Base-by-base conservation (phyloP, 2,888 invertebrate species). In the Drosophila prolongata region DNA sequence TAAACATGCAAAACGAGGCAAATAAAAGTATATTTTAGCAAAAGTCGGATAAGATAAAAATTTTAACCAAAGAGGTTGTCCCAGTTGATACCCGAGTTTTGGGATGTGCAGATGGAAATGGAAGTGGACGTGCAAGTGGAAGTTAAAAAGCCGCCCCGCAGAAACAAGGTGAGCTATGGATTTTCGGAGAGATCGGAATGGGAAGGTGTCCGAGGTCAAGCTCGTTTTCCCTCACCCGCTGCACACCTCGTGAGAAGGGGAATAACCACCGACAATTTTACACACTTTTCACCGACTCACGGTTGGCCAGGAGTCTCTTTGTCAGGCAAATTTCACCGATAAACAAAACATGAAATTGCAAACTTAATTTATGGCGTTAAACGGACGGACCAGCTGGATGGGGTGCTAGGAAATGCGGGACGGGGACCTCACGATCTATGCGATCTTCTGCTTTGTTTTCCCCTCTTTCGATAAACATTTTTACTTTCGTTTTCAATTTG, bases 281-380 rank as follows among this genome's bases (percentile, higher is more conserved):
- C 8, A 30, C 37, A 65, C 57, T 68, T 58, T 58, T 57, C 72
- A 56, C 58, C 30, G 38, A 38, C 53, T 16, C n/a, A 3, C 4
- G 8, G 35, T 3, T 11, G 13, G 46, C 24, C 57, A 61, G 40
- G 50, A 70, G 43, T 70, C 71, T 60, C 59, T 42, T 50, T 49
- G 49, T 35, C 38, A 56, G 46, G 27, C 57, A 70, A 65, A 82
- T 85, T 81, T 83, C 88, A 77, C 88, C 60, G 68, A 56, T 72
- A 65, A 57, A 49, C 71, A 78, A 69, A 58, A 79, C 65, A 68
- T 62, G 66, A 86, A 87, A 89, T 87, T 62, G 87, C 84, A 84
- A 82, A 89, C 89, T 87, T 88, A 88, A 82, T 88, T 88, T 82
- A 77, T 83, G 67, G 71, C 81, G 86, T 77, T 79, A 65, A 74